Evolutionary conservation across 2,113 vertebrate genomes (phyloP), one percentile per base, ranked within the genome.

Genomic region (Diadophis punctatus): DNA sequence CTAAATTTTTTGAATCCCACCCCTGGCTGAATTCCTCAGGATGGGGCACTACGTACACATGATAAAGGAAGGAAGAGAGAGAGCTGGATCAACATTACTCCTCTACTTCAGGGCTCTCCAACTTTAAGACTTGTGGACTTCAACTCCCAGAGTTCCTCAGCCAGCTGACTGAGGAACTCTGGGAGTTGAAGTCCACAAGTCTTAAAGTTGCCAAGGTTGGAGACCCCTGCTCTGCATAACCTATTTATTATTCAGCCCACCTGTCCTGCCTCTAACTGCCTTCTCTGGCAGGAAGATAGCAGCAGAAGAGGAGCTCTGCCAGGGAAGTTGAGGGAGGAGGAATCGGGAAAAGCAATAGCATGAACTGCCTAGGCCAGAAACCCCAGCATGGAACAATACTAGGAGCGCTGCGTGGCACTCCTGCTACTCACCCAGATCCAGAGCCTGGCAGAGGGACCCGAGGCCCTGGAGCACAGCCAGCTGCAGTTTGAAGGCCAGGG

Each of bases 401-500:
- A 14, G 60, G 27, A n/a, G 12, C 5, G 1, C 3, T 43, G 18
- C 3, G 18, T 22, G 63, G 63, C 7, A 1, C 34, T 39, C 88
- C 22, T 1, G 23, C 14, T 95, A 97, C 98, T 97, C 96, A 99
- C 99, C 98, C 88, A 99, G 96, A 93, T 98, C 98, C 93, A 99
- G 95, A 27, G 94, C 96, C 93, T 98, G 95, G 1, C 98, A 99
- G 53, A 99, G 98, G 0, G 98, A 96, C 1, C 99, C 99, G 92
- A 99, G 97, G 1, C 99, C 98, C 96, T 98, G 97, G 94, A 99
- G 94, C 46, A 99, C 98, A 0, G 98, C 98, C 93, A 99, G 96
- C 96, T 99, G 99, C 91, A 99, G 93, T 96, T 99, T 99, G 98
- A 98, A 99, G 95, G 98, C 98, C 88, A 99, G 95, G 0, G 97